Evolutionary conservation across 2,888 invertebrate species (phyloP).

Genomic region (Lithophane leautieri): DNA sequence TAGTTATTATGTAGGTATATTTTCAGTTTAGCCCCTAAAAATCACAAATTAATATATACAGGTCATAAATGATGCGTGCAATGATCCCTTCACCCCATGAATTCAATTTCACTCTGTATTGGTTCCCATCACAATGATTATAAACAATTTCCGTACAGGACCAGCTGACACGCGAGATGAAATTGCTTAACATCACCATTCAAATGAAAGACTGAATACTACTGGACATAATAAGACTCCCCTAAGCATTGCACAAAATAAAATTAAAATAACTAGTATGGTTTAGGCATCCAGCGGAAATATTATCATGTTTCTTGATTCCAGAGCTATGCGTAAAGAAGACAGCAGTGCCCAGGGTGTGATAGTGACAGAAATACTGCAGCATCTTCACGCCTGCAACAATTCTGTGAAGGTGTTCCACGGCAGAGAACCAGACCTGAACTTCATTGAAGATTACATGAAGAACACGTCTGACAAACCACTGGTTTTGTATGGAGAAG

Average conservation of each 20-base stretch:
- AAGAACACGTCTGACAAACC: constrained; percentile 96
- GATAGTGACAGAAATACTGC: constrained; percentile 97
- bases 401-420: constrained; percentile 98
- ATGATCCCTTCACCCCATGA: no score
- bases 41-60: no score
- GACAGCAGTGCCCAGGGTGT: constrained; percentile 98
- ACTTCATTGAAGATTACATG: constrained; percentile 95
- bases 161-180: no score
- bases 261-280: neutral
- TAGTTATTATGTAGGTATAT: neutral
- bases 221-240: neutral
- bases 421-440: constrained; percentile 96
- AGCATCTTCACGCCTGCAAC: constrained; percentile 98
- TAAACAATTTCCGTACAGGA: neutral
- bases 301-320: constrained; percentile 13
- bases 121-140: no score
- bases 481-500: constrained; percentile 97
- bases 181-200: no score
- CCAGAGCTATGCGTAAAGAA: constrained; percentile 97
- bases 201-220: neutral
- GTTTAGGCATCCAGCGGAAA: neutral
- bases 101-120: no score
- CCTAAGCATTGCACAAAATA: neutral
- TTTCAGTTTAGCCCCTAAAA: neutral
- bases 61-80: no score